phyloP scores from a whole-genome alignment of 2,888 invertebrate genomes.

The Morpho achilles region DNA sequence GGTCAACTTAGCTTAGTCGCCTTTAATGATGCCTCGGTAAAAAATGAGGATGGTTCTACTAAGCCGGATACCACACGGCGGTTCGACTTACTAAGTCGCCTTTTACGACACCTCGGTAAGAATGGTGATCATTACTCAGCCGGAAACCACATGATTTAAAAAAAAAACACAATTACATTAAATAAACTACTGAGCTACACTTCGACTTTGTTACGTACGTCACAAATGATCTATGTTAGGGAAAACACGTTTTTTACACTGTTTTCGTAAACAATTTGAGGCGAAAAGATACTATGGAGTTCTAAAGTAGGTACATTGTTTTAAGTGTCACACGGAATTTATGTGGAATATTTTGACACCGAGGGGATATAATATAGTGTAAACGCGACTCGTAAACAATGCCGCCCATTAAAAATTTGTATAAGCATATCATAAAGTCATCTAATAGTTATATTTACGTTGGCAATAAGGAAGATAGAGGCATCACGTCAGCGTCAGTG shows the following conservation, averaged over 20 bases:
- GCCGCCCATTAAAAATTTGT: constrained; percentile 56
- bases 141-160: too few relatives aligned
- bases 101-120: too few relatives aligned
- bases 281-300: constrained; percentile 40
- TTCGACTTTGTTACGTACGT: constrained; percentile 57
- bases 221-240: constrained; percentile 54
- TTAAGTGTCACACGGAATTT: constrained; percentile 27
- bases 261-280: constrained; percentile 45
- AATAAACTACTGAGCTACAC: constrained; percentile 30
- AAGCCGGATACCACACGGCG: too few relatives aligned
- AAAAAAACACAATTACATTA: too few relatives aligned
- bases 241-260: constrained; percentile 43
- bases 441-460: constrained; percentile 68
- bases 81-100: too few relatives aligned
- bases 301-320: constrained; percentile 31
- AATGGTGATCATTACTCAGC: too few relatives aligned
- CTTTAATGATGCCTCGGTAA: too few relatives aligned
- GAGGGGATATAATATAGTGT: constrained; percentile 22
- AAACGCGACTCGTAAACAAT: constrained; percentile 47
- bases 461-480: constrained; percentile 71
- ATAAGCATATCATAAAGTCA: constrained; percentile 62
- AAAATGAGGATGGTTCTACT: too few relatives aligned
- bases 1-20: too few relatives aligned
- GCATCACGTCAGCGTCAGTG: constrained; percentile 64
- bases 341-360: constrained; percentile 26